A percentile compares a stretch with the other conserved stretches of the same genome.
Evolutionary conservation across 1,140 invertebrate species (phyloP).

Genomic region (Oryzaephilus surinamensis): DNA sequence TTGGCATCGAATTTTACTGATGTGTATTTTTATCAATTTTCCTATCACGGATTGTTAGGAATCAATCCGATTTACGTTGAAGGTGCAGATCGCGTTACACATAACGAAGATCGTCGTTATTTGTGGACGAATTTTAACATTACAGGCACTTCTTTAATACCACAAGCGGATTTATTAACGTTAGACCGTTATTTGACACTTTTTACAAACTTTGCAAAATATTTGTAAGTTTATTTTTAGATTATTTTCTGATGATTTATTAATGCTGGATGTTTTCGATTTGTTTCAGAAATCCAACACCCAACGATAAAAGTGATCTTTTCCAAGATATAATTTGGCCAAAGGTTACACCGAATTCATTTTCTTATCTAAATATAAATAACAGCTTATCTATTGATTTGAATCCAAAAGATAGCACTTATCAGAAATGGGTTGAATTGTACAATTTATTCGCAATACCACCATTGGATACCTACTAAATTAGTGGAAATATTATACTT

Average conservation of each 20-base stretch:
- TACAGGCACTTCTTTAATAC: background rate
- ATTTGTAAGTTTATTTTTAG: slow-evolving; percentile 1
- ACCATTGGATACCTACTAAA: too few species aligned
- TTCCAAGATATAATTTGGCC: slow-evolving; percentile 7
- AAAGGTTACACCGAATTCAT: too few species aligned
- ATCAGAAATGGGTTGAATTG: too few species aligned
- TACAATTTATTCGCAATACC: too few species aligned
- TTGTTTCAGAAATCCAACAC: slow-evolving; percentile 7
- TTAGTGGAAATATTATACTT: too few species aligned
- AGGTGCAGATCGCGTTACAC: slow-evolving; percentile 7
- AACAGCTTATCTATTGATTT: too few species aligned
- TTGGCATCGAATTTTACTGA: slow-evolving; percentile 4
- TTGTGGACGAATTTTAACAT: slow-evolving; percentile 5
- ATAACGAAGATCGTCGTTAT: slow-evolving; percentile 7
- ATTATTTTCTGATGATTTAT: background rate
- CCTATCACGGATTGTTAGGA: slow-evolving; percentile 8
- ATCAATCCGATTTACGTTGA: background rate
- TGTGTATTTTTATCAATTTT: slow-evolving; percentile 14
- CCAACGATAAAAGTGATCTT: background rate
- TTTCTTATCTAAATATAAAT: too few species aligned
- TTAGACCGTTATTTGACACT: slow-evolving; percentile 6
- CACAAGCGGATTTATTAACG: slow-evolving; percentile 2
- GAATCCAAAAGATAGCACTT: too few species aligned
- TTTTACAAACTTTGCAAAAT: slow-evolving; percentile 12
- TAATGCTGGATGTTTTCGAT: background rate